Base-by-base conservation (phyloP, 1,140 invertebrate genomes). In the Papilio polyxenes region DNA sequence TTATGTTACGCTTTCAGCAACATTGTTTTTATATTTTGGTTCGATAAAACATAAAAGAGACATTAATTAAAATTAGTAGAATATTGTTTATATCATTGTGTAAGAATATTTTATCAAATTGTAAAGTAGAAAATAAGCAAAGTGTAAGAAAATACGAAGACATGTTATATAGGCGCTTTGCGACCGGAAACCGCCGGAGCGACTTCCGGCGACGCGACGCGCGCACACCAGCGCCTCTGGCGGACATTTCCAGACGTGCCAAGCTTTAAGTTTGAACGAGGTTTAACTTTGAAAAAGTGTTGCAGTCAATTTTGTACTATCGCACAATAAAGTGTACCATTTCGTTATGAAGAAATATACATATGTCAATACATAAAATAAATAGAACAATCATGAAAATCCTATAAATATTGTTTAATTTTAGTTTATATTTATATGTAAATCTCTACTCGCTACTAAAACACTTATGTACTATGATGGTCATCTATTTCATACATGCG, bases 181-280 rank as follows among this genome's bases (percentile, higher is more conserved):
- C 83, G 89, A 85, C 87, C 92, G 92, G 92, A 93, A 89, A 87
- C 86, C 87, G 90, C 85, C 91, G 90, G 90, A 89, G 90, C 88
- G 88, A 87, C 87, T 91, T 94, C 92, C 92, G 90, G 81, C 84
- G 89, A 89, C 90, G 89, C 65, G 89, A 89, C 89, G 90, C 90
- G 90, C 88, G 88, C 92, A 85, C 90, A 85, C 89, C 86, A 90
- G 88, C 89, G 91, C 91, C 89, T 89, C 89, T 90, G 81, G 89
- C 88, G 91, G 90, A 89, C 91, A 88, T 82, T 86, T 85, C 83
- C 82, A 84, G 83, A 81, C 85, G 88, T 84, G 83, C 83, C 81
- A 82, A 87, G 88, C 87, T 89, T 86, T 82, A 74, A 84, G 81
- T 80, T 53, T 23, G 76, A 76, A 76, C 17, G 44, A 53, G 48